Percentiles rank a stretch among this genome's conserved stretches.
phyloP scores from a whole-genome alignment of 2,797 vertebrate species.

The Xiphorhynchus erythropygius region DNA sequence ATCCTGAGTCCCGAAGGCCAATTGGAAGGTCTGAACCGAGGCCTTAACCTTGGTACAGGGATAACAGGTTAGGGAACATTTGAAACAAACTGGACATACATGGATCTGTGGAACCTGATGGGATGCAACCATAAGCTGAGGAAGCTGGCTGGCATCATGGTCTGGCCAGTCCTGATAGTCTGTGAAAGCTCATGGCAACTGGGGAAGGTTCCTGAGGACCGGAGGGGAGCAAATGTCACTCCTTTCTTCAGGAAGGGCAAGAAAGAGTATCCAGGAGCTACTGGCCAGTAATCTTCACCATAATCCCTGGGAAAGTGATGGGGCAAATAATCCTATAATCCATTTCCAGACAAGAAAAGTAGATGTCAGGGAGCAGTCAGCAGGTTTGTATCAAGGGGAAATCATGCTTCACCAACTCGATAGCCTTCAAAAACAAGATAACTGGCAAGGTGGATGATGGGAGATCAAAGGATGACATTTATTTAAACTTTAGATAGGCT shows the following conservation, averaged over 20 bases:
- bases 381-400: not conserved
- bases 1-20: not conserved
- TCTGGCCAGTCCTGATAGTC: not conserved
- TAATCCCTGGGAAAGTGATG: not conserved
- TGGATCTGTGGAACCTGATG: not conserved
- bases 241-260: not conserved
- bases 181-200: not conserved
- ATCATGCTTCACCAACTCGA: rapidly evolving
- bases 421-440: not conserved
- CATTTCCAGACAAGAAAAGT: not conserved
- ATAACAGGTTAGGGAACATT: not conserved
- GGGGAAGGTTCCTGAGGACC: not conserved
- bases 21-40: not conserved
- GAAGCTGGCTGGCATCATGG: not conserved
- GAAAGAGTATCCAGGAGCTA: not conserved
- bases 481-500: not conserved
- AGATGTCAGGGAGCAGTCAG: not conserved
- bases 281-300: not conserved
- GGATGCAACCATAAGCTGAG: not conserved
- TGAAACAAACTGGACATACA: not conserved
- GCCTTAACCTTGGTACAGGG: not conserved
- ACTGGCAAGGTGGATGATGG: not conserved
- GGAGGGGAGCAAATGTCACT: not conserved
- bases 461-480: not conserved
- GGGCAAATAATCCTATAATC: not conserved